A percentile compares a stretch with the other conserved stretches of the same genome.
Evolutionary conservation across 2,888 invertebrate genomes (phyloP).

Genomic region (Brenthis ino): DNA sequence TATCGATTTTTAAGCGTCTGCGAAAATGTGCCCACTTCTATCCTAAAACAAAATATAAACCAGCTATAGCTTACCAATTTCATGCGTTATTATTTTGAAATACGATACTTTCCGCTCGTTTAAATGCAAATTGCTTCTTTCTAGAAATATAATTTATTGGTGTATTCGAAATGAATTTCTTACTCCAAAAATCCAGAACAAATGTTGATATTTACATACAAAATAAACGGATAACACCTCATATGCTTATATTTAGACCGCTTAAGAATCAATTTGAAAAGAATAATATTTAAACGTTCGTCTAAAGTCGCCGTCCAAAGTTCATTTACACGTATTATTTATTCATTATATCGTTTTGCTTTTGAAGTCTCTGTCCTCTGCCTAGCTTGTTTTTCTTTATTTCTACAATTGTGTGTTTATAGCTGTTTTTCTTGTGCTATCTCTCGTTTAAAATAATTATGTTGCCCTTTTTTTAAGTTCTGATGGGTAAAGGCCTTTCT

Average conservation of each 20-base stretch:
- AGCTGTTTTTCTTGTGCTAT: no score
- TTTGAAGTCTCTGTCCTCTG: constrained; percentile 7
- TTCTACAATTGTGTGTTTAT: no score
- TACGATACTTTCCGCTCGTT: constrained; percentile 21
- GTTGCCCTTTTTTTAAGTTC: no score
- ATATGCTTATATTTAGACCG: no score
- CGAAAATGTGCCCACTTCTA: background rate
- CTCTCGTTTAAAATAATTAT: no score
- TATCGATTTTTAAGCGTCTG: background rate
- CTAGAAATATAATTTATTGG: constrained; percentile 12
- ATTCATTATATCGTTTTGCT: constrained; percentile 6
- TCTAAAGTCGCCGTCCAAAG: background rate
- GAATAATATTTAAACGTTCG: no score
- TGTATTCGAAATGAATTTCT: background rate
- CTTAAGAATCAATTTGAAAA: no score
- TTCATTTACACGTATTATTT: constrained; percentile 6
- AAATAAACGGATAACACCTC: background rate
- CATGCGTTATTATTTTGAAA: constrained; percentile 22
- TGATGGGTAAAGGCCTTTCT: no score
- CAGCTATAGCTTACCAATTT: constrained; percentile 22
- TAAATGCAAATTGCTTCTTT: constrained; percentile 23
- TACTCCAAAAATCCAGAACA: background rate
- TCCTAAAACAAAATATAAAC: background rate
- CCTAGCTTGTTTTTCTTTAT: no score
- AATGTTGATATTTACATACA: background rate